A percentile compares a stretch with the other conserved stretches of the same genome.
These are phyloP conservation scores for Clanis bilineata DNA, from an alignment of 2,888 invertebrate genomes.

Conservation along the genomic window DNA sequence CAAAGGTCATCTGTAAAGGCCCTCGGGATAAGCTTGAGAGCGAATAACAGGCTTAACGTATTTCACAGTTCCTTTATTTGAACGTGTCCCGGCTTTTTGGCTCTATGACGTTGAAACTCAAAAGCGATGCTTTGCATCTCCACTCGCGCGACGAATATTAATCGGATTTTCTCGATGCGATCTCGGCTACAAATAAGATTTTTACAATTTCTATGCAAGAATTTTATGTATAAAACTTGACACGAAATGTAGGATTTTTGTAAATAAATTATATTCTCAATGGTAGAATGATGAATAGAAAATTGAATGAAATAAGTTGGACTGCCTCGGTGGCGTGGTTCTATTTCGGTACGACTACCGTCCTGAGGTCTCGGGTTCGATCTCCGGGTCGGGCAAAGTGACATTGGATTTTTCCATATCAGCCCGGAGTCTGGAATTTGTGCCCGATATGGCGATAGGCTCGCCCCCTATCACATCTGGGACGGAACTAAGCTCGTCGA, in stretches of 20 bases:
- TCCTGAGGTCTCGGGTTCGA: too few relatives aligned
- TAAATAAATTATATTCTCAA: not conserved
- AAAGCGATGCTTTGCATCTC: constrained; percentile 10
- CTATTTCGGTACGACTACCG: too few relatives aligned
- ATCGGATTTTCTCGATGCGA: constrained; percentile 12
- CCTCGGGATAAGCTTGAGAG: not conserved
- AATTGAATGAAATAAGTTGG: too few relatives aligned
- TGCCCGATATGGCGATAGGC: too few relatives aligned
- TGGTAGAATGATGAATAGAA: too few relatives aligned
- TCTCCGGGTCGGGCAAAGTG: too few relatives aligned
- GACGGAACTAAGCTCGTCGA: too few relatives aligned
- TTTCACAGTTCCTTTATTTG: constrained; percentile 14
- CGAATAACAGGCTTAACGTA: constrained; percentile 11
- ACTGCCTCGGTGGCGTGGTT: too few relatives aligned
- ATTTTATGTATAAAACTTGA: not conserved
- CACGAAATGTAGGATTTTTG: constrained; percentile 1
- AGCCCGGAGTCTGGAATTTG: too few relatives aligned
- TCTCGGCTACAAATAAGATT: constrained; percentile 9
- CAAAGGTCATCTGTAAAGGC: not conserved
- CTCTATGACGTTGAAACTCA: constrained; percentile 3
- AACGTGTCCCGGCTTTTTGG: constrained; percentile 3
- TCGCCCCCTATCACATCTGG: too few relatives aligned
- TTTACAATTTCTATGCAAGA: constrained; percentile 16
- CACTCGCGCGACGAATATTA: constrained; percentile 9
- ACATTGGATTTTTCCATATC: too few relatives aligned